phyloP scores from a whole-genome alignment of 2,888 invertebrate genomes.

The Biston betularia region DNA sequence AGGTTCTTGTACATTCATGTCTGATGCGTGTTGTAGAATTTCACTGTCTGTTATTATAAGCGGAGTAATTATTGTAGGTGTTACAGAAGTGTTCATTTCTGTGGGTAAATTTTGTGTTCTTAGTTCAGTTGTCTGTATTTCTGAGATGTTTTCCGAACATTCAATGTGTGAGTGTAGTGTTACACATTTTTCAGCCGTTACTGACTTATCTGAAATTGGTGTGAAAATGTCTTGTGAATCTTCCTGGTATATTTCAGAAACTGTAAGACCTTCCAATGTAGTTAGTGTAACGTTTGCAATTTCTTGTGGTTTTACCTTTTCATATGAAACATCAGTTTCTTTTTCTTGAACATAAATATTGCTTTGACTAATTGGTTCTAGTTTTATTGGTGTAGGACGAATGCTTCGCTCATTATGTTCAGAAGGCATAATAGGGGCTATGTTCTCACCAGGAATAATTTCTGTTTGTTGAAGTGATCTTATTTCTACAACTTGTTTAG shows the following conservation, averaged over 20 bases:
- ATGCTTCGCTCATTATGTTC: constrained; percentile 51
- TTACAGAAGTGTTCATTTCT: constrained; percentile 58
- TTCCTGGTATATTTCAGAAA: constrained; percentile 72
- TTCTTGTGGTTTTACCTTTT: constrained; percentile 49
- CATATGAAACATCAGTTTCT: constrained; percentile 58
- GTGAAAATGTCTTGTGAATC: constrained; percentile 59
- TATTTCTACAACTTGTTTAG: constrained; percentile 62
- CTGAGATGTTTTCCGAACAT: constrained; percentile 70
- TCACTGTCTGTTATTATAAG: constrained; percentile 71
- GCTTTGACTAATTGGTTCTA: constrained; percentile 61
- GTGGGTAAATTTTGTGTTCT: constrained; percentile 53
- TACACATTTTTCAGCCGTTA: constrained; percentile 62
- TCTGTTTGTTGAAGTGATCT: constrained; percentile 67
- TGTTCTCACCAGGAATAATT: constrained; percentile 63
- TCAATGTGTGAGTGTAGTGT: constrained; percentile 71
- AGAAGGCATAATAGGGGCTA: constrained; percentile 43
- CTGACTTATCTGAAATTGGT: constrained; percentile 56
- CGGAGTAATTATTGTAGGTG: constrained; percentile 67
- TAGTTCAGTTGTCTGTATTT: constrained; percentile 63
- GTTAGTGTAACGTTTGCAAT: constrained; percentile 60
- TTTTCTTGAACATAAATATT: constrained; percentile 65
- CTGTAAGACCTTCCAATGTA: constrained; percentile 64
- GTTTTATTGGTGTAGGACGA: constrained; percentile 55
- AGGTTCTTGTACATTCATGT: constrained; percentile 61
- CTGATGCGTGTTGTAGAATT: constrained; percentile 71